Conservation (phyloP, 2,888 invertebrate genomes). For the Halictus ligatus region DNA sequence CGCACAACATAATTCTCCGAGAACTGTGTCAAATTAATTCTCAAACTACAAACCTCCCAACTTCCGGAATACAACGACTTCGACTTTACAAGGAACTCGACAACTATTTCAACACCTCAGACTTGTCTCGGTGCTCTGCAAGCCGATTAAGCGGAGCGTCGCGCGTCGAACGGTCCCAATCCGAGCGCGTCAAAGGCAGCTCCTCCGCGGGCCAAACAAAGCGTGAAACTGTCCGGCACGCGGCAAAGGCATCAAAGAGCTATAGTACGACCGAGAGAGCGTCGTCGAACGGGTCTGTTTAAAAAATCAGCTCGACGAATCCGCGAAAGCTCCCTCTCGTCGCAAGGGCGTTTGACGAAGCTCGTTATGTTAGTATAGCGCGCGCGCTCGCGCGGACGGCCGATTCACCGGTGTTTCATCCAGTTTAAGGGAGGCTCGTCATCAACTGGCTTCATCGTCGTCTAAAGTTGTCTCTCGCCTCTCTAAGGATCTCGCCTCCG, state of each 20-base stretch:
- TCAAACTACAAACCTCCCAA: not conserved
- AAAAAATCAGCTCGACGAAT: constrained; percentile 6
- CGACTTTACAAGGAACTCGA: not conserved
- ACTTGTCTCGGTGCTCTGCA: not conserved
- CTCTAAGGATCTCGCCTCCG: not conserved
- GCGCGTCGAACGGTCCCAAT: not conserved
- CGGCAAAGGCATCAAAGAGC: not conserved
- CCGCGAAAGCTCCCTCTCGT: not conserved
- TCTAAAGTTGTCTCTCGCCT: not conserved
- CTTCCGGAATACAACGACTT: too few relatives aligned
- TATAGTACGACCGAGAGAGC: not conserved
- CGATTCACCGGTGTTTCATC: constrained; percentile 13
- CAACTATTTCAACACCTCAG: not conserved
- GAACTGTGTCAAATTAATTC: too few relatives aligned
- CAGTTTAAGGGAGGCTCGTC: not conserved
- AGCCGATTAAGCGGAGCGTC: not conserved
- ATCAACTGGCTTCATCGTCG: not conserved
- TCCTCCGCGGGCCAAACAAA: not conserved
- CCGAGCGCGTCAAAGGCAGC: not conserved
- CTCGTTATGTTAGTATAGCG: not conserved
- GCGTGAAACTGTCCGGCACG: not conserved
- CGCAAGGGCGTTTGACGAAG: not conserved
- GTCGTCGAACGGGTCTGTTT: not conserved
- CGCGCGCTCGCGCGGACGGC: too few relatives aligned
- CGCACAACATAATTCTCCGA: too few relatives aligned